Evolutionary conservation across 1,140 invertebrate genomes (phyloP), one percentile per base, ranked within the genome.

Genomic region (Procambarus clarkii): DNA sequence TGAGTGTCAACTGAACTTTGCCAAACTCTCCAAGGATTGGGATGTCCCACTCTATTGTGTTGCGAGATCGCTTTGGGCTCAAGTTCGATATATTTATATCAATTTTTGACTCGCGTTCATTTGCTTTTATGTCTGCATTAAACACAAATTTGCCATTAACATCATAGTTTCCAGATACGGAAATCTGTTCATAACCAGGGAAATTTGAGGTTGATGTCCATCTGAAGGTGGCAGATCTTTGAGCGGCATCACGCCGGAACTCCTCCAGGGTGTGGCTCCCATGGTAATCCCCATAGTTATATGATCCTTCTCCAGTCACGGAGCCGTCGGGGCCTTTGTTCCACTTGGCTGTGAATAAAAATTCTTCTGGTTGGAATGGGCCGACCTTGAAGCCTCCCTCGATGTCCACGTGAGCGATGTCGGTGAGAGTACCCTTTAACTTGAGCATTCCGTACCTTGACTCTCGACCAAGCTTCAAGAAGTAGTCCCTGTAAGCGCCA

Each of bases 401-500:
- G 24, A 91, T 71, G 18, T 88, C 87, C 34, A 86, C 90, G 69
- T 76, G 76, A 15, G 54, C 21, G 21, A 91, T 74, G 46, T 88
- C 89, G 2, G 48, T 50, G 78, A 78, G 50, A 74, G 50, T 74
- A 77, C 89, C 92, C 71, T 91, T 93, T 13, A 93, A 44, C 71
- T 91, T 91, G 2, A 86, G 3, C 92, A 93, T 91, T 13, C n/a
- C 48, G n/a, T 91, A 91, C 3, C 8, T 69, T 5, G 79, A 82
- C 45, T 88, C 86, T n/a, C 64, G 81, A 15, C 89, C 89, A 15
- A 91, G 7, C 77, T 93, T 93, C 13, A 93, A 15, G 81, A 86
- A 93, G 58, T 91, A 91, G 46, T 92, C 92, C 34, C 84, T 76
- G 7, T 48, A n/a, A 46, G 74, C 44, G 24, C 77, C 69, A 18